Evolutionary conservation across 2,797 vertebrate species (phyloP).

Genomic region (Onychomys arenicola): DNA sequence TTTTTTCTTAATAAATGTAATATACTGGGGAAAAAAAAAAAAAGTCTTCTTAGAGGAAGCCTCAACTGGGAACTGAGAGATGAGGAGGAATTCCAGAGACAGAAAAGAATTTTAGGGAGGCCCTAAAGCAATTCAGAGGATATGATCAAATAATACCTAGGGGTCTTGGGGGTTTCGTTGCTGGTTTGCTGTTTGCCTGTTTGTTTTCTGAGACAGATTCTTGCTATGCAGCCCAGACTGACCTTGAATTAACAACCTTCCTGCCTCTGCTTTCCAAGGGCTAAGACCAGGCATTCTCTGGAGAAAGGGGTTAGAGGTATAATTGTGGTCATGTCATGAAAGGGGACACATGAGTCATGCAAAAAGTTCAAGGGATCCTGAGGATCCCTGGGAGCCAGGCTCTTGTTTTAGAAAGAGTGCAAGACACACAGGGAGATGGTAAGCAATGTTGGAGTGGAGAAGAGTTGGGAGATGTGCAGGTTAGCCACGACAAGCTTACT

Average conservation of each 20-base stretch:
- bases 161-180: not conserved
- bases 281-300: not conserved
- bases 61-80: not conserved
- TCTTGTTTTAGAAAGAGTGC: not conserved
- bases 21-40: too few relatives aligned
- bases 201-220: not conserved
- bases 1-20: too few relatives aligned
- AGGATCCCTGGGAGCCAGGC: not conserved
- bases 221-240: not conserved
- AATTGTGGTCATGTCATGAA: not conserved
- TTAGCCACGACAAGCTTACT: not conserved
- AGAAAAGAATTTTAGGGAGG: not conserved
- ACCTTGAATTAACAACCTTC: not conserved
- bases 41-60: not conserved
- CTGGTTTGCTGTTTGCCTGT: not conserved
- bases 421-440: not conserved
- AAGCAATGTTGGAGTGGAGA: not conserved
- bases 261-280: not conserved
- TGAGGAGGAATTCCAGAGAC: too few relatives aligned
- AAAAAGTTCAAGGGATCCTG: not conserved
- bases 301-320: not conserved
- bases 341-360: not conserved
- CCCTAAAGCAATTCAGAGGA: not conserved
- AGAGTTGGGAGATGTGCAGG: not conserved
- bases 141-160: accelerated